Evolutionary conservation across 2,888 invertebrate genomes (phyloP).

Genomic region (Yponomeuta plumbellus): DNA sequence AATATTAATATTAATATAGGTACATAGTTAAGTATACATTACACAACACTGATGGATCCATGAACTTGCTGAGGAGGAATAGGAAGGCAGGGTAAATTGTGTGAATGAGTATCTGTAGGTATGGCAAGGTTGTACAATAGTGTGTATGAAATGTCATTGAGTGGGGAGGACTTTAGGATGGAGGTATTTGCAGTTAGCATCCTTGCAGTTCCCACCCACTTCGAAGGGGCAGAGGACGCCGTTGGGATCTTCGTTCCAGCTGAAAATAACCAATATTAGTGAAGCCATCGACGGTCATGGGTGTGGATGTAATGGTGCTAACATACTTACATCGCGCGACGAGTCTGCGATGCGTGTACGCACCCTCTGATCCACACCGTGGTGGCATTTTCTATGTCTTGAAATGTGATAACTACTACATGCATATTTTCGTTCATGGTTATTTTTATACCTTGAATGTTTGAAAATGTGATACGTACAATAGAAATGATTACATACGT

Average conservation of each 20-base stretch:
- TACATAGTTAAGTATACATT: conserved; percentile 50
- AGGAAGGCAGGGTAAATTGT: conserved; percentile 24
- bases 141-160: conserved; percentile 44
- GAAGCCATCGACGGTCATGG: conserved; percentile 20
- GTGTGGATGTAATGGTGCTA: conserved; percentile 41
- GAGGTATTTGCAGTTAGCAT: conserved; percentile 68
- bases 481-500: not conserved
- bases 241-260: conserved; percentile 68
- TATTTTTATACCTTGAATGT: conserved; percentile 9
- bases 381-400: conserved; percentile 5
- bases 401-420: conserved; percentile 3
- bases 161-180: conserved; percentile 48
- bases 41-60: conserved; percentile 59
- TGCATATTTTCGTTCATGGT: conserved; percentile 5
- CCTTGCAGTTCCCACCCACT: conserved; percentile 69
- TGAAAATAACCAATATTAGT: conserved; percentile 46
- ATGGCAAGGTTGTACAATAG: conserved; percentile 30
- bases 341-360: conserved; percentile 47
- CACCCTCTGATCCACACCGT: conserved; percentile 39
- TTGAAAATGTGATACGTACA: not conserved
- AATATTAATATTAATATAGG: not conserved
- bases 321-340: conserved; percentile 58
- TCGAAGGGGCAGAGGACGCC: conserved; percentile 71
- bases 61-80: conserved; percentile 32
- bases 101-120: conserved; percentile 26